phyloP scores from a whole-genome alignment of 2,888 invertebrate genomes.

The Notodonta ziczac region DNA sequence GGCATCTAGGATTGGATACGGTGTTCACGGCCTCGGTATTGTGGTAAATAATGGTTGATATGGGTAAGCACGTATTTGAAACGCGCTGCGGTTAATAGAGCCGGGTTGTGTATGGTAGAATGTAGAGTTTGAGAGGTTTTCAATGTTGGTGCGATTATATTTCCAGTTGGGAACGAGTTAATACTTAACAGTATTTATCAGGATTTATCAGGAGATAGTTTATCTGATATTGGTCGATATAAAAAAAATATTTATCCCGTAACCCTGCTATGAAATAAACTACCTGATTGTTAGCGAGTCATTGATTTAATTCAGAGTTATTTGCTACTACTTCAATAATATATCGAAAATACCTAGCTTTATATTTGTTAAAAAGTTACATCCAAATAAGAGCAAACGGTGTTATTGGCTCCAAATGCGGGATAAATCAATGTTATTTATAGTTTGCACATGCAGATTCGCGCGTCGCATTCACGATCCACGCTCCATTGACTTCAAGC shows the following conservation, averaged over 20 bases:
- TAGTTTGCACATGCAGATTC: constrained; percentile 34
- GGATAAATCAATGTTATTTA: constrained; percentile 29
- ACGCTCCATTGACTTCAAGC: constrained; percentile 47
- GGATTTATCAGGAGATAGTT: too few species aligned
- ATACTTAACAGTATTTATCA: too few species aligned
- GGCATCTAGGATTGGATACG: constrained; percentile 59
- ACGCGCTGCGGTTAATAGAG: neutral
- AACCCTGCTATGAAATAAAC: too few species aligned
- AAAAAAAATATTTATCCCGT: too few species aligned
- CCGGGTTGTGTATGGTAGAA: neutral
- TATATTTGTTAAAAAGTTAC: too few species aligned
- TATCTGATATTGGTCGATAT: too few species aligned
- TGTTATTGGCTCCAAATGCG: neutral
- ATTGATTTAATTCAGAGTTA: too few species aligned
- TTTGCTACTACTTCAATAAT: too few species aligned
- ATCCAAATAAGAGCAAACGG: constrained; percentile 15
- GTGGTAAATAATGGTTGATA: constrained; percentile 43
- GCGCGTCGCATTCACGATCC: constrained; percentile 19
- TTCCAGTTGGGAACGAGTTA: neutral
- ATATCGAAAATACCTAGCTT: too few species aligned
- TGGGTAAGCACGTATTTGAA: constrained; percentile 6
- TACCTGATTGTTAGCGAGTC: too few species aligned
- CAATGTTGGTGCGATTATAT: neutral
- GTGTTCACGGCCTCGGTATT: constrained; percentile 51
- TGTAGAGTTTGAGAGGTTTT: neutral